These are phyloP conservation scores for Cryptus armator DNA, from an alignment of 2,888 invertebrate genomes.

Conservation along the genomic window DNA sequence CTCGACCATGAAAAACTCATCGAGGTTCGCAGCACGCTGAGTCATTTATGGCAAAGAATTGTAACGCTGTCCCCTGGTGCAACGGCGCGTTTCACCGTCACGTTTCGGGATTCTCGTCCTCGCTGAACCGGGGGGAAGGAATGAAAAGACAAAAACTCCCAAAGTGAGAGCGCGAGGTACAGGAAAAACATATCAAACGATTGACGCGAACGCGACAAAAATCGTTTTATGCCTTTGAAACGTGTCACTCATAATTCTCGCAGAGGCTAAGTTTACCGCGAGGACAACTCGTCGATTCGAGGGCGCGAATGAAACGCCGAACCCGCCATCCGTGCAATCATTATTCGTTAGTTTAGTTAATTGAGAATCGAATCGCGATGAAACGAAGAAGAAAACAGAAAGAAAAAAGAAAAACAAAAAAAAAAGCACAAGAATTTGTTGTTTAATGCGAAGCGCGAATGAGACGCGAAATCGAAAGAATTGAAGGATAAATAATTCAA, in stretches of 20 bases:
- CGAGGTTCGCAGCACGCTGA: conserved; percentile 51
- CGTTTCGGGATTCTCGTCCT: conserved; percentile 51
- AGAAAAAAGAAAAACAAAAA: conserved; percentile 56
- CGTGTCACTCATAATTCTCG: conserved; percentile 14
- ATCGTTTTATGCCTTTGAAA: conserved; percentile 42
- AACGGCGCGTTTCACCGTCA: conserved; percentile 31
- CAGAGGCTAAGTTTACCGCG: neutral
- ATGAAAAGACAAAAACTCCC: conserved; percentile 9
- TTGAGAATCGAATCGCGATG: conserved; percentile 52
- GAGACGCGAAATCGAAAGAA: conserved; percentile 52
- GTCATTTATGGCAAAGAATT: conserved; percentile 22
- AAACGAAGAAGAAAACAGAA: conserved; percentile 32
- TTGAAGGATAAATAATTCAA: conserved; percentile 18
- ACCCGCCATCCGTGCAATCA: conserved; percentile 67
- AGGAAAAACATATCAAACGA: conserved; percentile 65
- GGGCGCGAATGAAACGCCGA: conserved; percentile 53
- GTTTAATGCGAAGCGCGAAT: conserved; percentile 63
- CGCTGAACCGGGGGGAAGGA: conserved; percentile 9
- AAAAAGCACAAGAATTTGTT: conserved; percentile 52
- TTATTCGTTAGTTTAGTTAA: conserved; percentile 66
- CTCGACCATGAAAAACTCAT: conserved; percentile 37
- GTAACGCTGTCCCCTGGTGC: conserved; percentile 17
- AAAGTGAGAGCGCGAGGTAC: conserved; percentile 36
- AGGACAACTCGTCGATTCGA: conserved; percentile 51
- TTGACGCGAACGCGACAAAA: conserved; percentile 38